A percentile compares a stretch with the other conserved stretches of the same genome.
phyloP scores from a whole-genome alignment of 2,797 vertebrate genomes.

The Poeciliopsis paucimaculata region DNA sequence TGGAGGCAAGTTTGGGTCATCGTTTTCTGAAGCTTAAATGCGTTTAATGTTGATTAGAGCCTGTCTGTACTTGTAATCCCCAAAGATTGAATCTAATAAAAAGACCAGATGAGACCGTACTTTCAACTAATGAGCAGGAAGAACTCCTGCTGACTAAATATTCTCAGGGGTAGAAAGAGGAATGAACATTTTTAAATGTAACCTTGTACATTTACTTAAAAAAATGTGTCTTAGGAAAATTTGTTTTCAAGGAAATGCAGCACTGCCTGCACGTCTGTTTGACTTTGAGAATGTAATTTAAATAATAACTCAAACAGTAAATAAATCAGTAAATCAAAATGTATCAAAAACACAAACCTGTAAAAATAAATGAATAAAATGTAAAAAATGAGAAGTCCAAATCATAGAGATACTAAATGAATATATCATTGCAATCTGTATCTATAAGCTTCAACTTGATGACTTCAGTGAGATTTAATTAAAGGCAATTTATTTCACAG shows the following conservation, averaged over 20 bases:
- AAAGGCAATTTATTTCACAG: neutral
- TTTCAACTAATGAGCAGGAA: slow-evolving; percentile 2
- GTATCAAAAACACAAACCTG: neutral
- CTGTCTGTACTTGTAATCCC: neutral
- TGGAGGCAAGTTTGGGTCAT: neutral
- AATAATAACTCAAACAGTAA: neutral
- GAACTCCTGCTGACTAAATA: slow-evolving; percentile 7
- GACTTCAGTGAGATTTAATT: neutral
- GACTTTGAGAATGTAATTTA: neutral
- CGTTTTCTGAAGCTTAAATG: slow-evolving; percentile 9
- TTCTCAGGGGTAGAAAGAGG: neutral
- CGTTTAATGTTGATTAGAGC: slow-evolving; percentile 3
- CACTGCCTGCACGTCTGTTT: neutral
- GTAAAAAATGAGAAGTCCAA: neutral
- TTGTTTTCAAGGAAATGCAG: neutral
- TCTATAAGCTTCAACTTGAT: neutral
- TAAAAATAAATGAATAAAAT: neutral
- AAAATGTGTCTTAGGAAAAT: neutral
- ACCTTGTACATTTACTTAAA: slow-evolving; percentile 1
- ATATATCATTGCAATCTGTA: neutral
- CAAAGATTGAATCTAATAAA: neutral
- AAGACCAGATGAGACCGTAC: slow-evolving; percentile 10
- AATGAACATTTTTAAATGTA: neutral
- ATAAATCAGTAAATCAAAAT: neutral
- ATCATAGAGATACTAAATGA: neutral